Evolutionary conservation across 2,888 invertebrate genomes (phyloP).

Genomic region (Drosophila seclusa): DNA sequence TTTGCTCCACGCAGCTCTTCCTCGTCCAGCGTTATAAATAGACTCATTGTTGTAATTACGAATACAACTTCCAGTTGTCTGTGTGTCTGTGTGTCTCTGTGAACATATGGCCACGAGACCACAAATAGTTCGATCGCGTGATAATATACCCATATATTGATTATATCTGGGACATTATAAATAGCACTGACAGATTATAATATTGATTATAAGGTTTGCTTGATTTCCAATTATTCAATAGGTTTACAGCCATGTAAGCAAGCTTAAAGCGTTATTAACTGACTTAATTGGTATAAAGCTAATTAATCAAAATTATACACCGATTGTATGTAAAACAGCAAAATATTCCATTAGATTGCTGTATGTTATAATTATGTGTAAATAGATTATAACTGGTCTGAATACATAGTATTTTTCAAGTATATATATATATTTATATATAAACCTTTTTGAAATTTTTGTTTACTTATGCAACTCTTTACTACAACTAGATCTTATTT

Average conservation of each 20-base stretch:
- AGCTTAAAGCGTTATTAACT: constrained; percentile 12
- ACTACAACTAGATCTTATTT: background rate
- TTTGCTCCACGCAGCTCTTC: constrained; percentile 35
- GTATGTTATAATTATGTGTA: background rate
- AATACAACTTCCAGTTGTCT: constrained; percentile 20
- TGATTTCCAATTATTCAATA: background rate
- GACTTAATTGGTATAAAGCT: constrained; percentile 5
- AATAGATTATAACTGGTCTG: background rate
- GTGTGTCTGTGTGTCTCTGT: constrained; percentile 26
- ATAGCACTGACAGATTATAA: constrained; percentile 23
- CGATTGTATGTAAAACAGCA: background rate
- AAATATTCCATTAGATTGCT: background rate
- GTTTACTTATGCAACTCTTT: background rate
- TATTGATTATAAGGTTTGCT: background rate
- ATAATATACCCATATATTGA: constrained; percentile 15
- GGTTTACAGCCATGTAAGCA: constrained; percentile 22
- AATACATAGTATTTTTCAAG: background rate
- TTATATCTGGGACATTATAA: constrained; percentile 20
- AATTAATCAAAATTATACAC: constrained; percentile 2
- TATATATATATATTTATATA: background rate
- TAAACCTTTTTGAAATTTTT: background rate
- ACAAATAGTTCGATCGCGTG: constrained; percentile 38
- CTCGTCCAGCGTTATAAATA: constrained; percentile 43
- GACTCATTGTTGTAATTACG: constrained; percentile 48
- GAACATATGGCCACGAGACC: constrained; percentile 69